Conservation (phyloP, 2,797 vertebrate genomes). For the Babyrousa celebensis region DNA sequence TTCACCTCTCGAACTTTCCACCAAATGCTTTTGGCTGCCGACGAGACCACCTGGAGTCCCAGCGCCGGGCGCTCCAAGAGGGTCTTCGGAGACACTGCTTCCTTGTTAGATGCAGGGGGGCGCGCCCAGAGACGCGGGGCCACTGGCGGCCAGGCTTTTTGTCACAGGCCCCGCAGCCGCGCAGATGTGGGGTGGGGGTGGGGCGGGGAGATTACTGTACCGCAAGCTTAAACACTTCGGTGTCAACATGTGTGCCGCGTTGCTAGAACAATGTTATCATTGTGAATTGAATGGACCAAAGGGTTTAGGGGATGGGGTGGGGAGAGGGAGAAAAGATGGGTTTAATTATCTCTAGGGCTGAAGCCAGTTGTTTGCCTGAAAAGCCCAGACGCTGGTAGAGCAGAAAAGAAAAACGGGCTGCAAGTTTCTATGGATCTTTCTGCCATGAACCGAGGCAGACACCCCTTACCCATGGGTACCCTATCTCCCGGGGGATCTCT, state of each 20-base stretch:
- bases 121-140: background rate
- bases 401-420: background rate
- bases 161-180: conserved; percentile 84
- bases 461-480: background rate
- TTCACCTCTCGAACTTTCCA: conserved; percentile 88
- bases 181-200: conserved; percentile 84
- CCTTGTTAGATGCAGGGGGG: conserved; percentile 81
- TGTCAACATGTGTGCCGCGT: conserved; percentile 89
- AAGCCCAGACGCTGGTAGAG: conserved; percentile 75
- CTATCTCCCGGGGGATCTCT: background rate
- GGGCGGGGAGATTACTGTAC: conserved; percentile 84
- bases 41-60: conserved; percentile 87
- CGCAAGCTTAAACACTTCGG: conserved; percentile 90
- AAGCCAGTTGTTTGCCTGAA: conserved; percentile 87
- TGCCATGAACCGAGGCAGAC: background rate
- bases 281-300: conserved; percentile 87
- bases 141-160: conserved; percentile 31
- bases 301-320: conserved; percentile 72
- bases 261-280: conserved; percentile 90
- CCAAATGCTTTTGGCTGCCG: conserved; percentile 77
- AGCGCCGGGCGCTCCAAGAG: conserved; percentile 79
- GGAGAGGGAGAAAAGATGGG: conserved; percentile 87
- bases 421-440: accelerated
- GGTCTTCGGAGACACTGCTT: conserved; percentile 86
- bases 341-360: conserved; percentile 90